Conservation (phyloP, 2,113 vertebrate species). For the Herpetotheres cachinnans region DNA sequence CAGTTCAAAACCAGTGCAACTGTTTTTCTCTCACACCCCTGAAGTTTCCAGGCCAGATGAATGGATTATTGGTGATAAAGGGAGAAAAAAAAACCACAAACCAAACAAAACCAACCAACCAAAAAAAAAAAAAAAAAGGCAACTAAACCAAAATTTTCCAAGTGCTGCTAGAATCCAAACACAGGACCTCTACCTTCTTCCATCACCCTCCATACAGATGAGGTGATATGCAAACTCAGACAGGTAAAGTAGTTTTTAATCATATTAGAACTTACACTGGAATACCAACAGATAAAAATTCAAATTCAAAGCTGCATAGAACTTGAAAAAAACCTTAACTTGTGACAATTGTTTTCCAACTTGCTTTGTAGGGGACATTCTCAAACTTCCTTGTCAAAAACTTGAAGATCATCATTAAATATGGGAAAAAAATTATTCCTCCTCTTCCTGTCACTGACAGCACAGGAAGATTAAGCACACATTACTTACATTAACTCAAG, state of each 20-base stretch:
- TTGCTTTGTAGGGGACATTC: background rate
- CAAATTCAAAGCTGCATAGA: background rate
- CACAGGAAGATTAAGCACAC: slow-evolving; percentile 5
- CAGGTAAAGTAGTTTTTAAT: background rate
- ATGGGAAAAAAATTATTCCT: background rate
- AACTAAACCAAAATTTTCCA: background rate
- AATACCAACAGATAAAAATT: background rate
- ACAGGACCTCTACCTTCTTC: background rate
- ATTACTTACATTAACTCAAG: slow-evolving; percentile 26
- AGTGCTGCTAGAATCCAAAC: background rate
- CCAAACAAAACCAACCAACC: background rate
- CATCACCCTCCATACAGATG: background rate
- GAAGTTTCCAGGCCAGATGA: background rate
- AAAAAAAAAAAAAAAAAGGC: too few relatives aligned
- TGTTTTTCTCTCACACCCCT: background rate
- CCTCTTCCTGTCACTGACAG: slow-evolving; percentile 30
- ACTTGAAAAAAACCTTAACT: background rate
- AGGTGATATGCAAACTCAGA: background rate
- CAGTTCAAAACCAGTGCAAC: background rate
- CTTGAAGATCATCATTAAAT: background rate
- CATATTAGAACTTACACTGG: background rate
- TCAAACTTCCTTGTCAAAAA: background rate
- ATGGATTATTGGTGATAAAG: background rate
- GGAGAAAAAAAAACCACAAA: too few relatives aligned
- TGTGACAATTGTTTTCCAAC: background rate